These are phyloP conservation scores for Nebria brevicollis DNA, from an alignment of 2,888 invertebrate species.

Conservation along the genomic window DNA sequence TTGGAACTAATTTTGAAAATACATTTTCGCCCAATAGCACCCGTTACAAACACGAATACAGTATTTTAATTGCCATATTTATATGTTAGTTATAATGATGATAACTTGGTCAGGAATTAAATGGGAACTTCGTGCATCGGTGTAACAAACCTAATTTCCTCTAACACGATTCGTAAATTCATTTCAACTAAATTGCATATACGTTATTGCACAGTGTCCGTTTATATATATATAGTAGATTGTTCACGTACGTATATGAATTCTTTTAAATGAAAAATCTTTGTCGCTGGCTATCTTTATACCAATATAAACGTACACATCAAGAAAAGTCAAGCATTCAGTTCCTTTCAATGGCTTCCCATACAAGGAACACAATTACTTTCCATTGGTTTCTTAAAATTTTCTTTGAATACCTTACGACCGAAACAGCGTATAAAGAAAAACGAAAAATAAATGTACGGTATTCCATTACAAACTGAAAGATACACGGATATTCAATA, in stretches of 20 bases:
- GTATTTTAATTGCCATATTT: background rate
- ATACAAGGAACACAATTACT: slow-evolving; percentile 44
- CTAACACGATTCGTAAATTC: slow-evolving; percentile 6
- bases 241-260: background rate
- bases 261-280: slow-evolving; percentile 15
- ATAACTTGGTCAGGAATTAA: background rate
- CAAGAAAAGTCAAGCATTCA: slow-evolving; percentile 21
- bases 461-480: slow-evolving; percentile 39
- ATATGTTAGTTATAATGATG: background rate
- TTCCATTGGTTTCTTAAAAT: slow-evolving; percentile 46
- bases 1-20: background rate
- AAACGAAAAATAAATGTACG: slow-evolving; percentile 34
- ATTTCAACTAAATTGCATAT: slow-evolving; percentile 1
- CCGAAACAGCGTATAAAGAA: background rate
- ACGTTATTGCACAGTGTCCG: background rate
- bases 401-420: slow-evolving; percentile 22
- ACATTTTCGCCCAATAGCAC: background rate
- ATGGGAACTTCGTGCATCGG: slow-evolving; percentile 4
- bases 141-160: slow-evolving; percentile 10
- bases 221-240: background rate
- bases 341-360: slow-evolving; percentile 24
- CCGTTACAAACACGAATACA: background rate
- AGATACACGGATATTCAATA: slow-evolving; percentile 42
- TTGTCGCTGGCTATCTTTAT: background rate
- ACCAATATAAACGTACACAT: slow-evolving; percentile 9